Percentiles rank a stretch among this genome's conserved stretches.
Evolutionary conservation across 2,113 vertebrate species (phyloP).

Genomic region (Potamarius usumacintae): DNA sequence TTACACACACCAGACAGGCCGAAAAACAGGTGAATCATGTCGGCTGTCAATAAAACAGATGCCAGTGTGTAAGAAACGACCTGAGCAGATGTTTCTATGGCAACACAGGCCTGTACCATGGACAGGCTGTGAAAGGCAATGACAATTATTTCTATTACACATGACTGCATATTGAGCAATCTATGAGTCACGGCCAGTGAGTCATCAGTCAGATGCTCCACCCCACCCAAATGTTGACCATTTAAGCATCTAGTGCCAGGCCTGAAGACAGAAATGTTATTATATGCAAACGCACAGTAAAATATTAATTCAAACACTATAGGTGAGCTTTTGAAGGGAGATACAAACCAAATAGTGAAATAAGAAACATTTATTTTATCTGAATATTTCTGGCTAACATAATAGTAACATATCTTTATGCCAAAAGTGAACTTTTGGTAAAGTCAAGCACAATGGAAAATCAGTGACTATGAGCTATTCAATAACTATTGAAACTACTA

Average conservation of each 20-base stretch:
- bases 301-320: not conserved
- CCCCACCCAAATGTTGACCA: conserved; percentile 1
- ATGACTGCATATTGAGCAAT: conserved; percentile 20
- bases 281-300: not conserved
- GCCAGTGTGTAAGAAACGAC: not conserved
- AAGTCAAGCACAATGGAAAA: not conserved
- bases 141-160: conserved; percentile 50
- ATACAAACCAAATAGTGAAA: not conserved
- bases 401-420: not conserved
- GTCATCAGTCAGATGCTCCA: not conserved
- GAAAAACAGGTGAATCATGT: conserved; percentile 29
- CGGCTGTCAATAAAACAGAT: conserved; percentile 29
- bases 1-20: not conserved
- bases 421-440: not conserved
- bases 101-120: conserved; percentile 28
- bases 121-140: conserved; percentile 37
- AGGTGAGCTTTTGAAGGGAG: too few species aligned
- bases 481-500: not conserved
- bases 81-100: conserved; percentile 38
- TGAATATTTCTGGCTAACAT: not conserved
- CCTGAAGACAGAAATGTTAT: not conserved
- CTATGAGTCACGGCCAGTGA: conserved; percentile 35
- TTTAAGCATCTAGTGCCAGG: not conserved
- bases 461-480: not conserved
- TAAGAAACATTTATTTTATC: not conserved